Evolutionary conservation across 2,888 invertebrate species (phyloP).

Genomic region (Lissonota sp.): DNA sequence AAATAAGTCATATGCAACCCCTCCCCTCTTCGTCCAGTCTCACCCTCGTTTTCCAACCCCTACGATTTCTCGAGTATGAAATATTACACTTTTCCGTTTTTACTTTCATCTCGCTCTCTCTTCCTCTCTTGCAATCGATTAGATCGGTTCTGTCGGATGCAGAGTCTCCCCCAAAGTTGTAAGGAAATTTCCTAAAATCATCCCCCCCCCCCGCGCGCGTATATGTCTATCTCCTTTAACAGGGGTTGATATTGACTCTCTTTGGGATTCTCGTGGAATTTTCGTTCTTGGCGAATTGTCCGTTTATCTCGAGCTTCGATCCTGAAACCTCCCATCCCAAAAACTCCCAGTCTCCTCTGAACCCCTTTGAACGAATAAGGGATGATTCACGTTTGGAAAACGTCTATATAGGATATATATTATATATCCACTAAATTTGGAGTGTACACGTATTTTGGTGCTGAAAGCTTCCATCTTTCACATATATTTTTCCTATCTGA

Average conservation of each 20-base stretch:
- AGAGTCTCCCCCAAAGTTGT: conserved; percentile 39
- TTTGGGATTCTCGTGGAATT: conserved; percentile 51
- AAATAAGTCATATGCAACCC: conserved; percentile 56
- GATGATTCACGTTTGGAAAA: conserved; percentile 66
- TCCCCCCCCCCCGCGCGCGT: conserved; percentile 32
- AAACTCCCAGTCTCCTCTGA: not conserved
- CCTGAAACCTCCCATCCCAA: no score
- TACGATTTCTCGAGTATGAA: conserved; percentile 51
- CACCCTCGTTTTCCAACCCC: conserved; percentile 30
- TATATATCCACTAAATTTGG: no score
- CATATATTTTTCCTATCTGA: no score
- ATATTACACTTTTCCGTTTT: conserved; percentile 55
- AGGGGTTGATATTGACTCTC: conserved; percentile 58
- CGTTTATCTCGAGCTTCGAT: conserved; percentile 64
- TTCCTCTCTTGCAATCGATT: conserved; percentile 49
- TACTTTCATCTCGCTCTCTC: conserved; percentile 17
- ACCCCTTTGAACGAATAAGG: conserved; percentile 33
- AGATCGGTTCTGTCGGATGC: conserved; percentile 61
- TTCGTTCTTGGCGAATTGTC: conserved; percentile 53
- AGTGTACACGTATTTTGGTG: no score
- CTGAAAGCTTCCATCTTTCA: no score
- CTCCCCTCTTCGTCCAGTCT: not conserved
- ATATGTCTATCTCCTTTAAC: conserved; percentile 41
- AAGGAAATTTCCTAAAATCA: not conserved
- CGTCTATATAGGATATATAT: conserved; percentile 15